A percentile compares a stretch with the other conserved stretches of the same genome.
phyloP scores from a whole-genome alignment of 2,797 vertebrate species.

The Myotis findleyi region DNA sequence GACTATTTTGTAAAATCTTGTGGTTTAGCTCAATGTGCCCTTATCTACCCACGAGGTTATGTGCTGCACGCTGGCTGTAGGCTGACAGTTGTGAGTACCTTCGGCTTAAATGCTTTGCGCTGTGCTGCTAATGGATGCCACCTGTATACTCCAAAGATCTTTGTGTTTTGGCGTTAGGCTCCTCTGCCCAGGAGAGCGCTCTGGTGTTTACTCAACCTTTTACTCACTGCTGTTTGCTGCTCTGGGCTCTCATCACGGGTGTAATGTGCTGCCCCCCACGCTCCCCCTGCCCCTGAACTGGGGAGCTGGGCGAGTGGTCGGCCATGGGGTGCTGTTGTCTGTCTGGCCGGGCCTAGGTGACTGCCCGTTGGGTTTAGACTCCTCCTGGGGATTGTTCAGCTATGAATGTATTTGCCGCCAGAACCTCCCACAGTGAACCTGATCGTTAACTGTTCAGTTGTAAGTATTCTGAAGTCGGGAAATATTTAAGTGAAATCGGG shows the following conservation, averaged over 20 bases:
- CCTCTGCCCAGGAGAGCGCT: conserved; percentile 65
- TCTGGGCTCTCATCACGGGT: conserved; percentile 74
- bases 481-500: conserved; percentile 88
- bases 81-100: conserved; percentile 66
- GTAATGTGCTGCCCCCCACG: conserved; percentile 67
- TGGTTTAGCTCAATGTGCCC: conserved; percentile 69
- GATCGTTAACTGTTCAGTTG: conserved; percentile 84
- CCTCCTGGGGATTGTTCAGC: conserved; percentile 84
- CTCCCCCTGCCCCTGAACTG: conserved; percentile 67
- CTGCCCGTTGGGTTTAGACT: conserved; percentile 81
- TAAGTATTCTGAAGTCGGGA: conserved; percentile 88
- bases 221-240: conserved; percentile 73
- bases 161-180: conserved; percentile 78
- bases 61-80: conserved; percentile 72
- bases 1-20: conserved; percentile 68
- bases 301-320: conserved; percentile 71
- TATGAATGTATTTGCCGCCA: conserved; percentile 89
- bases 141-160: conserved; percentile 85
- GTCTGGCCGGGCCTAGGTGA: conserved; percentile 76
- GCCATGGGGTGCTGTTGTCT: conserved; percentile 71
- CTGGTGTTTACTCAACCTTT: conserved; percentile 81
- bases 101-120: conserved; percentile 75
- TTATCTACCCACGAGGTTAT: conserved; percentile 65
- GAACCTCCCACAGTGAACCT: conserved; percentile 86
- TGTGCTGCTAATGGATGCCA: conserved; percentile 71